Evolutionary conservation across 1,140 invertebrate species (phyloP), one percentile per base, ranked within the genome.

Genomic region (Leptopilina clavipes): DNA sequence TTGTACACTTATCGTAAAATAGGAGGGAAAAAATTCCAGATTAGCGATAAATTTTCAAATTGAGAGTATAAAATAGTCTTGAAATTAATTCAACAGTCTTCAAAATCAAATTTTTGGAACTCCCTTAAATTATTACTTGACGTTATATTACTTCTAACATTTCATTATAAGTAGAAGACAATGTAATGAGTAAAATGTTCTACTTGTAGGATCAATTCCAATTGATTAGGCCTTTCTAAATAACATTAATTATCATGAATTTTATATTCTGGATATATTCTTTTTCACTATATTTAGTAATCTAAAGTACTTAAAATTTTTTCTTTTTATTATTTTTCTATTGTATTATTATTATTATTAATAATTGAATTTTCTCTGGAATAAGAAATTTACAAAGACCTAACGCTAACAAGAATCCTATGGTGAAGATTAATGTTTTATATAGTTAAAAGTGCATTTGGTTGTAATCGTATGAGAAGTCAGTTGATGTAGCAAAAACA

Each of bases 161-260:
- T 52, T 52, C 48, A 52, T 52, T 52, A 65, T n/a, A 31, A 31
- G 22, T 65, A 31, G 59, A 31, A 65, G 22, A 65, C n/a, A 31
- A 12, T 65, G 25, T 65, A 37, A 65, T 65, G 59, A 65, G 59
- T 65, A 65, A 65, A 65, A 65, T 31, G 59, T 31, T 25, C 59
- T 65, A 65, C 25, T 65, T 40, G 37, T 40, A 40, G 12, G n/a
- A 65, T 65, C 59, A 31, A 65, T 65, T 37, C 25, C 59, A 14
- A 31, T 65, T 65, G 25, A 65, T 65, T 65, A 65, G 59, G 59
- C 59, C 59, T 65, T 65, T 65, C 59, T 65, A 65, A 65, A 65
- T 31, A 65, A 65, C 25, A 37, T 25, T 37, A 65, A n/a, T 11
- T 31, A 31, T 25, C 22, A 59, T 65, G 6, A 25, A 65, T 12